Evolutionary conservation across 30 jellyfish, hydroid and myxozoan genomes (phyloP).

Genomic region (Turritopsis dohrnii): DNA sequence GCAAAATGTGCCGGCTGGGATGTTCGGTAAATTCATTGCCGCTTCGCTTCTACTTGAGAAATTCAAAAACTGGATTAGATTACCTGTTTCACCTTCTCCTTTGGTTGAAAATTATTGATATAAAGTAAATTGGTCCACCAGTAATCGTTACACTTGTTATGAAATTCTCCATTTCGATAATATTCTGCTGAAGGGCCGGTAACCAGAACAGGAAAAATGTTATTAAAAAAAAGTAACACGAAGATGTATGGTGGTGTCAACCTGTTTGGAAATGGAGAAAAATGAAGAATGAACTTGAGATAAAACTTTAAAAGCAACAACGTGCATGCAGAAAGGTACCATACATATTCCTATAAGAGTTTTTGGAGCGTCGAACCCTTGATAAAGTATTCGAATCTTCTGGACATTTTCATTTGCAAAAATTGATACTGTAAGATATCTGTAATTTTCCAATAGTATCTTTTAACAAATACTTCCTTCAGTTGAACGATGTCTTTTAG

Average conservation of each 20-base stretch:
- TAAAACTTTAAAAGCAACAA: no score
- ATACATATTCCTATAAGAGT: no score
- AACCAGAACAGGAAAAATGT: conserved; percentile 60
- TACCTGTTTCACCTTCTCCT: background rate
- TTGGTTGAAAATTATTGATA: conserved; percentile 67
- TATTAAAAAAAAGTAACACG: conserved; percentile 43
- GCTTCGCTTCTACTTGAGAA: background rate
- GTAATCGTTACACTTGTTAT: conserved; percentile 36
- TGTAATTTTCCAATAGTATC: no score
- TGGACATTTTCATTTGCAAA: background rate
- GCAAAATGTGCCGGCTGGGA: no score
- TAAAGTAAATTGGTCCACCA: conserved; percentile 90
- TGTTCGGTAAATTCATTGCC: no score
- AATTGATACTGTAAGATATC: no score
- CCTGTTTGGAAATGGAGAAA: conserved; percentile 31
- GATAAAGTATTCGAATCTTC: background rate
- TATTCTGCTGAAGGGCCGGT: conserved; percentile 59
- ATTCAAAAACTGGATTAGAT: background rate
- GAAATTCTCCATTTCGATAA: background rate
- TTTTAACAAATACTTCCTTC: no score
- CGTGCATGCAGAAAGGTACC: no score
- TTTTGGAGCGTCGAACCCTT: no score
- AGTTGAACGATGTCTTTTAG: no score
- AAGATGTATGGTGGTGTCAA: conserved; percentile 75
- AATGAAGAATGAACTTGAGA: no score